Evolutionary conservation across 1,140 invertebrate genomes (phyloP).

Genomic region (Aphidius ervi): DNA sequence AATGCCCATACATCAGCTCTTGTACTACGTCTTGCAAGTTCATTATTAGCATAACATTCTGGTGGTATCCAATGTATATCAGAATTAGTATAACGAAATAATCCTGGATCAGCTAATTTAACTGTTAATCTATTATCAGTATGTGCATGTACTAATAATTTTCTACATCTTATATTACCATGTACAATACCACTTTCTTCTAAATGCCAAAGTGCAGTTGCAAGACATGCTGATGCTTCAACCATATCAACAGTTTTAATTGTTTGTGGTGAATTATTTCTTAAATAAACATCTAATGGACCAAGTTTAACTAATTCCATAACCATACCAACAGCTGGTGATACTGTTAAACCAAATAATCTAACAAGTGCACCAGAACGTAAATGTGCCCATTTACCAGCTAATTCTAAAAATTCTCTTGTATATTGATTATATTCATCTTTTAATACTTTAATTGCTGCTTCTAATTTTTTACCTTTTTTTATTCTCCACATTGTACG

Average conservation of each 20-base stretch:
- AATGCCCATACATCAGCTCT: constrained; percentile 83
- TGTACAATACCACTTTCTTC: constrained; percentile 76
- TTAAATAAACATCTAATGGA: constrained; percentile 71
- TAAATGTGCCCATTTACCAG: constrained; percentile 71
- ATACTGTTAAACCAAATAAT: constrained; percentile 72
- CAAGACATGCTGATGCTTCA: constrained; percentile 71
- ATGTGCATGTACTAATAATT: constrained; percentile 69
- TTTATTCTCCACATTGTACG: constrained; percentile 52
- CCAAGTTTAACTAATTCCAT: constrained; percentile 75
- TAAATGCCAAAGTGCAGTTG: constrained; percentile 76
- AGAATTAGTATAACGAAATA: constrained; percentile 52
- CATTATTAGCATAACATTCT: constrained; percentile 69
- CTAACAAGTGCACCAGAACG: constrained; percentile 68
- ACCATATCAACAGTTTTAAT: constrained; percentile 70
- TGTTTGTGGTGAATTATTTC: constrained; percentile 42
- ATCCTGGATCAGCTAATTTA: constrained; percentile 76
- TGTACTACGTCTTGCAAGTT: constrained; percentile 59
- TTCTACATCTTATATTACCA: constrained; percentile 81
- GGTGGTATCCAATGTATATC: constrained; percentile 83
- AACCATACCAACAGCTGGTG: constrained; percentile 72
- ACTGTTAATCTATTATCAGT: constrained; percentile 66
- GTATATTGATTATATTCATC: constrained; percentile 52
- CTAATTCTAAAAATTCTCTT: constrained; percentile 72
- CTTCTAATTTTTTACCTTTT: constrained; percentile 67
- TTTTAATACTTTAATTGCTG: constrained; percentile 72